Evolutionary conservation across 2,797 vertebrate species (phyloP), one percentile per base, ranked within the genome.

Genomic region (Podarcis lilfordi): DNA sequence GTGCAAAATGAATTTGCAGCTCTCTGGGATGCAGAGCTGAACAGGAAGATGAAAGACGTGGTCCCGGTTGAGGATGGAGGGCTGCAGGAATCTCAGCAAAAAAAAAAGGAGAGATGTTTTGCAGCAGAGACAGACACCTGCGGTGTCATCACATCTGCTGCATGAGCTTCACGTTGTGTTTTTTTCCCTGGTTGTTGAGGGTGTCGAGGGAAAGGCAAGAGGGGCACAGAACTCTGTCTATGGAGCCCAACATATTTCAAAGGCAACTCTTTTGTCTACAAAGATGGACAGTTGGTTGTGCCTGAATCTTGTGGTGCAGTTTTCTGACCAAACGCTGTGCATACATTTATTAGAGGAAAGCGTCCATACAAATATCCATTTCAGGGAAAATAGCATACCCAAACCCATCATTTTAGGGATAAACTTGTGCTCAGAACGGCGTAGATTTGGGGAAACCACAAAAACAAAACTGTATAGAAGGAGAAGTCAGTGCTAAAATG

Each of bases 1-100:
- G 5, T 89, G 88, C 89, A 43, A 87, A 90, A 77, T 86, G 77
- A 71, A 91, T 64, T 88, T 88, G 40, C 86, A 40, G 2, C 4
- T 93, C 86, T 89, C 23, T 37, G 29, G 80, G 43, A 15, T 25
- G 32, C 3, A 86, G 66, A 0, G 2, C 35, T 40, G 3, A 61
- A 27, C 27, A 10, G 27, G 21, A 37, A 27, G 66, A 85, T 68
- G 84, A 71, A 92, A 86, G 40, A 35, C 40, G 19, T 79, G 66
- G 3, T 68, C 29, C 9, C 88, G 27, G 32, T 40, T 68, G 27
- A 25, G 66, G 25, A 45, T 35, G 29, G 71, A 69, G 29, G 2
- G 10, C 68, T 61, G 45, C 21, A 87, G 77, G 78, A 74, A 13
- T 13, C 86, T 85, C 8, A 25, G 55, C 74, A 72, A 25, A 35